Evolutionary conservation across 2,888 invertebrate genomes (phyloP).

Genomic region (Diarsia dahlii): DNA sequence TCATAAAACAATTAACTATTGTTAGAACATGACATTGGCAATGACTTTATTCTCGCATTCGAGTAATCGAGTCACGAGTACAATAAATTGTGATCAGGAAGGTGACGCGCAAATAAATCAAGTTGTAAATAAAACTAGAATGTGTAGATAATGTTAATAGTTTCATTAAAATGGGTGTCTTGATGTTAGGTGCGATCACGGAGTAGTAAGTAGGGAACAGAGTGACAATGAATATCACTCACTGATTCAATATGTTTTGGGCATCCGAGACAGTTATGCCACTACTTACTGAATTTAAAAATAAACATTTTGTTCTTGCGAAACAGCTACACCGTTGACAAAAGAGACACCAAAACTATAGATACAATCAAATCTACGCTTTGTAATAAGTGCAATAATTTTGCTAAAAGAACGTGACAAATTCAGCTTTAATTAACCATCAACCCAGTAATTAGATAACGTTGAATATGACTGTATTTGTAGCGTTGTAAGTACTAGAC

Average conservation of each 20-base stretch:
- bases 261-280: neutral
- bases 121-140: slow-evolving; percentile 22
- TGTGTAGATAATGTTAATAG: slow-evolving; percentile 41
- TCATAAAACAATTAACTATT: slow-evolving; percentile 65
- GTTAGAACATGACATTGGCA: slow-evolving; percentile 62
- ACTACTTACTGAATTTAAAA: neutral
- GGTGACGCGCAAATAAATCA: slow-evolving; percentile 64
- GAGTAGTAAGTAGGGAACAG: slow-evolving; percentile 17
- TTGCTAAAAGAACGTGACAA: neutral
- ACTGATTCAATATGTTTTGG: neutral
- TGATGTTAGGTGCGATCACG: slow-evolving; percentile 5
- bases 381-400: neutral
- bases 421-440: neutral
- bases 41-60: slow-evolving; percentile 48
- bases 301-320: neutral
- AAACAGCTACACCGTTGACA: neutral
- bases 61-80: slow-evolving; percentile 66
- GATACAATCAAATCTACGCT: neutral
- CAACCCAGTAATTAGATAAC: neutral
- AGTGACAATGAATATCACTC: neutral
- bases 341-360: neutral
- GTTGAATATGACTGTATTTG: neutral
- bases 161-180: slow-evolving; percentile 48
- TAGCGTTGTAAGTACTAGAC: neutral
- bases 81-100: slow-evolving; percentile 68